These are phyloP conservation scores for Pocillopora meandrina DNA, from an alignment of 92 coral and sea anemone genomes.

Conservation along the genomic window DNA sequence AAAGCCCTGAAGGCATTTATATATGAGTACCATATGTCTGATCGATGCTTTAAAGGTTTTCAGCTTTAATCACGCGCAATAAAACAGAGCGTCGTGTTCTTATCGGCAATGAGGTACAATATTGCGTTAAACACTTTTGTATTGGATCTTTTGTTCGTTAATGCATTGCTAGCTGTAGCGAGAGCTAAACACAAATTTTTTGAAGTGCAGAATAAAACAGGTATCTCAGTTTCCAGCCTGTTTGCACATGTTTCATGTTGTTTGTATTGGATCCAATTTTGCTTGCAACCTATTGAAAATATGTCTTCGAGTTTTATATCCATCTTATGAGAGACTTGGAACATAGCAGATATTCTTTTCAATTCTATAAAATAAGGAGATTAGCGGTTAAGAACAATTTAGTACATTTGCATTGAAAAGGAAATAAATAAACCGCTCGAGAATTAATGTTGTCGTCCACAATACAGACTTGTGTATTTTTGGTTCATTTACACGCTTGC, in stretches of 20 bases:
- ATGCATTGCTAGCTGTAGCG: too few relatives aligned
- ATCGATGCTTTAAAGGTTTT: neutral
- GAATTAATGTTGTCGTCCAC: neutral
- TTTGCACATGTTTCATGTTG: too few relatives aligned
- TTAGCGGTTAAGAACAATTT: neutral
- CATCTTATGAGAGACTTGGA: neutral
- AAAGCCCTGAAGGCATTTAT: neutral
- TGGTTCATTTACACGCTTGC: neutral
- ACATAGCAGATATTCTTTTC: neutral
- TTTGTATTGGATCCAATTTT: too few relatives aligned
- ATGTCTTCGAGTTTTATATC: neutral
- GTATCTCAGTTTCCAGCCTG: too few relatives aligned
- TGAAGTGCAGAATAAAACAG: too few relatives aligned
- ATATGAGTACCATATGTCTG: neutral
- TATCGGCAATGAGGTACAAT: too few relatives aligned
- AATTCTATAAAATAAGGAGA: neutral
- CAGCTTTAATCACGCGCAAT: neutral
- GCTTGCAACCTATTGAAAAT: neutral
- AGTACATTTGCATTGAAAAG: slow-evolving; percentile 6
- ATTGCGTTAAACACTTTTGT: too few relatives aligned
- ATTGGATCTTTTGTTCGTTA: too few relatives aligned
- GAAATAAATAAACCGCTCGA: neutral
- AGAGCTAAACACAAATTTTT: too few relatives aligned
- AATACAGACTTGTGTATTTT: neutral
- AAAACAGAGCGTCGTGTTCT: too few relatives aligned